These are phyloP conservation scores for Madoqua kirkii DNA, from an alignment of 2,113 vertebrate genomes.

Conservation along the genomic window DNA sequence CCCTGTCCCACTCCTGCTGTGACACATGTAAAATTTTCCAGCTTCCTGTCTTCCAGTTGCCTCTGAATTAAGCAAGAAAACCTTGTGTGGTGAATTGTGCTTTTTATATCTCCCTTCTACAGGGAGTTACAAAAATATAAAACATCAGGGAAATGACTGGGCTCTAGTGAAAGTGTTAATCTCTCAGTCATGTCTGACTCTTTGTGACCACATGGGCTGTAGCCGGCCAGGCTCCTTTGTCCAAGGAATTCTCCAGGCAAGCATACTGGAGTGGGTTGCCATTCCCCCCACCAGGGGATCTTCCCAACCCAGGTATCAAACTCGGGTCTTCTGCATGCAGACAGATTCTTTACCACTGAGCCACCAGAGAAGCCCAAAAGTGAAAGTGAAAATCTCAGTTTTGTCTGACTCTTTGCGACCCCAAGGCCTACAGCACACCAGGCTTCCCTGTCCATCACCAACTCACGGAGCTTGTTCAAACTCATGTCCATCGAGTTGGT, in stretches of 20 bases:
- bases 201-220: background rate
- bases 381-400: background rate
- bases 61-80: slow-evolving; percentile 14
- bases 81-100: background rate
- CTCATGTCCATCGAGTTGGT: background rate
- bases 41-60: background rate
- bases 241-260: background rate
- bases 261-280: background rate
- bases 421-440: background rate
- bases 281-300: background rate
- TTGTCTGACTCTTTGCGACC: background rate
- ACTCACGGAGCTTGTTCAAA: background rate
- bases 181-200: background rate
- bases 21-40: background rate
- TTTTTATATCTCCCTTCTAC: slow-evolving; percentile 16
- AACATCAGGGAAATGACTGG: background rate
- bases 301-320: background rate
- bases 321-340: background rate
- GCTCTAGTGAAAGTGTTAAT: background rate
- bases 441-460: background rate
- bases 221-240: background rate
- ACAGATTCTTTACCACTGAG: background rate
- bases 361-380: background rate
- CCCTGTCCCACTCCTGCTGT: background rate
- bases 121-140: slow-evolving; percentile 38